Base-by-base conservation (phyloP, 2,888 invertebrate genomes). In the Hirtodrosophila cameraria region DNA sequence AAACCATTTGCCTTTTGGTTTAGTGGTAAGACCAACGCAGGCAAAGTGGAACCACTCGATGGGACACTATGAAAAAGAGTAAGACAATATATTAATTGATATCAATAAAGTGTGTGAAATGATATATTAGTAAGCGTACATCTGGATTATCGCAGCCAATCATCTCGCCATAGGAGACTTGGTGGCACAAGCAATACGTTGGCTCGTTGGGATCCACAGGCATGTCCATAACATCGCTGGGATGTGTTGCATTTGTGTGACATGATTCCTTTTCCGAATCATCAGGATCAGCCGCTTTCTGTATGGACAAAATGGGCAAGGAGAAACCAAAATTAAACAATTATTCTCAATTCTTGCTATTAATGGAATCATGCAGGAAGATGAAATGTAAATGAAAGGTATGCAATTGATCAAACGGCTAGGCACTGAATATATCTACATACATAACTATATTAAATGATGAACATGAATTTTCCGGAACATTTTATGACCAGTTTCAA, bases 121-220 rank as follows among this genome's bases (percentile, higher is more conserved):
- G 3, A 6, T 9, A 6, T 2, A 12, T 7, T 4, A 7, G 2
- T 7, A 8, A 48, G 63, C 83, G 75, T 72, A 91, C 90, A 72
- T 96, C 96, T 43, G 94, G 94, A 92, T 97, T 97, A 91, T 97
- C 97, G 92, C 97, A 98, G 78, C 96, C 97, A 88, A 97, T 97
- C 97, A 98, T 98, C 92, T 97, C 96, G 39, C 97, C 97, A 86
- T 97, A 97, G 1, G 97, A 97, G 16, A 96, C 96, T 93, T 99
- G 99, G 91, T 99, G 98, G 88, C 99, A 99, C 30, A 98, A 92
- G 90, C 99, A 99, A 90, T 99, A 99, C 0, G 98, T 99, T 0
- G 99, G 99, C 90, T 99, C 99, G 89, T 99, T 99, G 0, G 99
- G 99, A 92, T 99, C 96, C 0, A 96, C 96, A 0, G 96, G 96